Percentiles rank a stretch among this genome's conserved stretches.
phyloP scores from a whole-genome alignment of 2,888 invertebrate genomes.

The Elegia similella region DNA sequence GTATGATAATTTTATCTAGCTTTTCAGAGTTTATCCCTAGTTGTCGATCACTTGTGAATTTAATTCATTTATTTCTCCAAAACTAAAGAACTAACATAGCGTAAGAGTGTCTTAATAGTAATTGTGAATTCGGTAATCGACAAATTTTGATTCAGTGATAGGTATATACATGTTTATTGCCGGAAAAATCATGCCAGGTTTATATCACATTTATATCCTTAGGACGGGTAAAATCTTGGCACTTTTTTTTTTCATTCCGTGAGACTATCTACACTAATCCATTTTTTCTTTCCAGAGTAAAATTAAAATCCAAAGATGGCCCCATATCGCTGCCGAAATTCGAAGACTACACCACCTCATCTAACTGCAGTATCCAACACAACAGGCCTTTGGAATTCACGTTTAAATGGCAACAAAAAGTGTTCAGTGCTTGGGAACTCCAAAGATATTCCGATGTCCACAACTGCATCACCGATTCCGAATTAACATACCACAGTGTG shows the following conservation, averaged over 20 bases:
- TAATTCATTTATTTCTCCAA: too few species aligned
- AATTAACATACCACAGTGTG: slow-evolving; percentile 58
- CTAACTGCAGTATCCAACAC: slow-evolving; percentile 38
- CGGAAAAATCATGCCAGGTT: too few species aligned
- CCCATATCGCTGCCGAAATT: slow-evolving; percentile 61
- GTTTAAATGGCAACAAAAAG: slow-evolving; percentile 89
- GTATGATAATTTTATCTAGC: slow-evolving; percentile 51
- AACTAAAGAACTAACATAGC: too few species aligned
- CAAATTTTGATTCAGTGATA: slow-evolving; percentile 12
- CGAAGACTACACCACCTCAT: slow-evolving; percentile 51
- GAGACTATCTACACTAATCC: neutral
- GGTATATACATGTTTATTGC: too few species aligned
- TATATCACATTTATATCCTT: too few species aligned
- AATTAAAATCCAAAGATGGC: slow-evolving; percentile 55
- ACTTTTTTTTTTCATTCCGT: too few species aligned
- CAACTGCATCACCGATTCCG: slow-evolving; percentile 84
- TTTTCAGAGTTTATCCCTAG: too few species aligned
- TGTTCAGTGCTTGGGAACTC: slow-evolving; percentile 83
- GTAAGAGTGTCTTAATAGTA: too few species aligned
- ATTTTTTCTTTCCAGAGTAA: slow-evolving; percentile 48
- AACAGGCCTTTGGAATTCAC: slow-evolving; percentile 48
- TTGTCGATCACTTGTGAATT: too few species aligned
- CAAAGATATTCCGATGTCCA: slow-evolving; percentile 81
- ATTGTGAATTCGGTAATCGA: too few species aligned
- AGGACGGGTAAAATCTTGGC: too few species aligned